Base-by-base conservation (phyloP, 1,140 invertebrate genomes). In the Leptinotarsa texana region DNA sequence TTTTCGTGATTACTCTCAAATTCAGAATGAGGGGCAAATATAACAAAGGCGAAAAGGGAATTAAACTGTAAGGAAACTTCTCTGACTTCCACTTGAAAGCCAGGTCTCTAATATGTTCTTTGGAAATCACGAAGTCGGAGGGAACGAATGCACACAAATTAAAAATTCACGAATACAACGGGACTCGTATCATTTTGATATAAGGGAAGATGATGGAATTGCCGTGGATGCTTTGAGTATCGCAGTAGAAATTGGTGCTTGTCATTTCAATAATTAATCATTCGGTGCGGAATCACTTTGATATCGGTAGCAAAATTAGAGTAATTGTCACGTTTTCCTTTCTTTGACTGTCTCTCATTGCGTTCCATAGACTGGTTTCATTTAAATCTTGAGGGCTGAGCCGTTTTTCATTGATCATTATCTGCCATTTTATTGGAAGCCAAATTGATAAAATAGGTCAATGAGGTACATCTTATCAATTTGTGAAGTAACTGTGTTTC, bases 1-100 rank as follows among this genome's bases (percentile, higher is more conserved):
- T 73, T 73, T 73, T 73, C 72, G 48, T 73, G 51, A 73, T 73
- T 73, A 62, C 72, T 18, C 51, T 63, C 72, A 73, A 73, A 73
- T 73, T 18, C 62, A 27, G 72, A 47, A 73, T 63, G 47, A 62
- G 72, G 72, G 61, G 68, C 61, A 63, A 66, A 73, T 73, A 73
- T 73, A 73, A 62, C 62, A 63, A 63, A 73, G 63, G 63, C 33
- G 72, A 73, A 57, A 73, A 62, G 62, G 61, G 33, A 73, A 73
- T 73, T 73, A 73, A 62, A 62, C 61, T 66, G 62, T 63, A 47
- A 47, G 72, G 33, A 27, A 63, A 62, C 21, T 21, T 72, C 47
- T 47, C 62, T 48, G 68, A 42, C 68, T 18, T 51, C 33, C 68
- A 69, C 68, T 48, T 21, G 68, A 17, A 21, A 42, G 33, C 48